These are phyloP conservation scores for Aphrophora alni DNA, from an alignment of 2,888 invertebrate species.

Conservation along the genomic window DNA sequence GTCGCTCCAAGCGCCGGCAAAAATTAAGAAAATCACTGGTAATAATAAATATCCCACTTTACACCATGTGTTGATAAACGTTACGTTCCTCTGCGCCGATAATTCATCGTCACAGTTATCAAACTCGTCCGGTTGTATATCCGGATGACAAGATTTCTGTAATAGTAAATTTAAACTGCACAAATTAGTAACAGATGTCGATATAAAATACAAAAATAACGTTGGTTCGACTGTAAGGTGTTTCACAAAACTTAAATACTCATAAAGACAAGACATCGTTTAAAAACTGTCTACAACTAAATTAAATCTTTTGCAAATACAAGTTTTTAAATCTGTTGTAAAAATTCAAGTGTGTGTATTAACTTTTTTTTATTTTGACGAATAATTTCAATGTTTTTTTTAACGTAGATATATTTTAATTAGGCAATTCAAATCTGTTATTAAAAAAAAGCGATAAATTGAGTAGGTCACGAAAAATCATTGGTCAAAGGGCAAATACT, in stretches of 20 bases:
- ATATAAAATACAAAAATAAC: constrained; percentile 36
- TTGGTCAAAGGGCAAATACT: too few species aligned
- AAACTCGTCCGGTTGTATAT: neutral
- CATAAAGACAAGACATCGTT: too few species aligned
- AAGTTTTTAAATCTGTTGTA: too few species aligned
- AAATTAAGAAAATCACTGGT: constrained; percentile 41
- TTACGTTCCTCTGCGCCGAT: constrained; percentile 39
- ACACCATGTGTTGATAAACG: constrained; percentile 41
- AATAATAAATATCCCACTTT: constrained; percentile 28
- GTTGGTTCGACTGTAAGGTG: constrained; percentile 38
- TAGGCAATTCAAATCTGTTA: too few species aligned
- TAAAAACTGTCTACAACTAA: too few species aligned
- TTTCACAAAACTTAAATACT: constrained; percentile 12
- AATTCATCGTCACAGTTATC: constrained; percentile 35
- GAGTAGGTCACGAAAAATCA: too few species aligned
- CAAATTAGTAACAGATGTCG: constrained; percentile 26
- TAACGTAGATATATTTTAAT: too few species aligned
- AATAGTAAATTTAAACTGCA: constrained; percentile 37
- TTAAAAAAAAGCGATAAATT: too few species aligned
- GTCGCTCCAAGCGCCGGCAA: constrained; percentile 48
- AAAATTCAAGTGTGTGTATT: too few species aligned
- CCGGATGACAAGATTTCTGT: constrained; percentile 42
- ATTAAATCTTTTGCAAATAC: too few species aligned
- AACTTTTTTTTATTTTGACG: too few species aligned
- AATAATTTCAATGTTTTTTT: too few species aligned